Conservation (phyloP, 2,113 vertebrate genomes). For the Apistogramma diplotaenia region DNA sequence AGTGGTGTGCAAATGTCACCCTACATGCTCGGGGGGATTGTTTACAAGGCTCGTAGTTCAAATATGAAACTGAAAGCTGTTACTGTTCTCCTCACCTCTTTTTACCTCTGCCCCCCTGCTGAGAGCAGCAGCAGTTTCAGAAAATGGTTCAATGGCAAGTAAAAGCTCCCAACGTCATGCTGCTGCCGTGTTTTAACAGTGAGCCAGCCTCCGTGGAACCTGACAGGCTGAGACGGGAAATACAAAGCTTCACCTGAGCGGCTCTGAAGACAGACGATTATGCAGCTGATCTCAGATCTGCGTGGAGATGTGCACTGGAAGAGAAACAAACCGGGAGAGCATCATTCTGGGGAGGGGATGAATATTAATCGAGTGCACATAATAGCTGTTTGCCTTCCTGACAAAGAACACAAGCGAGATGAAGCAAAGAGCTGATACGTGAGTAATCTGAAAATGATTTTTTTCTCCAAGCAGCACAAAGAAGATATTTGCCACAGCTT, state of each 20-base stretch:
- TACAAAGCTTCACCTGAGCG: slow-evolving; percentile 39
- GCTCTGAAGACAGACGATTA: slow-evolving; percentile 34
- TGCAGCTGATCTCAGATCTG: slow-evolving; percentile 14
- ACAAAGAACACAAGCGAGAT: slow-evolving; percentile 13
- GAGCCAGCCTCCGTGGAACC: slow-evolving; percentile 27
- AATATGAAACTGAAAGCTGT: slow-evolving; percentile 49
- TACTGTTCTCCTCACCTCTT: slow-evolving; percentile 39
- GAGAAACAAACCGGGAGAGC: background rate
- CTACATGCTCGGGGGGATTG: slow-evolving; percentile 1
- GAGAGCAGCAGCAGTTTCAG: slow-evolving; percentile 40
- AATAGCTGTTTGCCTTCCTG: slow-evolving; percentile 12
- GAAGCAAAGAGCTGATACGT: background rate
- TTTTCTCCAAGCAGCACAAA: background rate
- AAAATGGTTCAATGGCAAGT: slow-evolving; percentile 49
- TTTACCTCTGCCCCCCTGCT: slow-evolving; percentile 29
- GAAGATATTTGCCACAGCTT: background rate
- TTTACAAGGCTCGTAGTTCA: slow-evolving; percentile 41
- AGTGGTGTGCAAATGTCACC: slow-evolving; percentile 19
- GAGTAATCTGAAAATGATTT: slow-evolving; percentile 10
- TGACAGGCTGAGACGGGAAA: slow-evolving; percentile 9
- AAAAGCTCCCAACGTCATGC: slow-evolving; percentile 31
- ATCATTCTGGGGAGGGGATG: background rate
- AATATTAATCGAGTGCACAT: slow-evolving; percentile 25
- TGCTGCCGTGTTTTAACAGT: slow-evolving; percentile 15
- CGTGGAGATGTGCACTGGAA: slow-evolving; percentile 20